These are phyloP conservation scores for Bombus sibiricus DNA, from an alignment of 1,140 invertebrate species.

Conservation along the genomic window DNA sequence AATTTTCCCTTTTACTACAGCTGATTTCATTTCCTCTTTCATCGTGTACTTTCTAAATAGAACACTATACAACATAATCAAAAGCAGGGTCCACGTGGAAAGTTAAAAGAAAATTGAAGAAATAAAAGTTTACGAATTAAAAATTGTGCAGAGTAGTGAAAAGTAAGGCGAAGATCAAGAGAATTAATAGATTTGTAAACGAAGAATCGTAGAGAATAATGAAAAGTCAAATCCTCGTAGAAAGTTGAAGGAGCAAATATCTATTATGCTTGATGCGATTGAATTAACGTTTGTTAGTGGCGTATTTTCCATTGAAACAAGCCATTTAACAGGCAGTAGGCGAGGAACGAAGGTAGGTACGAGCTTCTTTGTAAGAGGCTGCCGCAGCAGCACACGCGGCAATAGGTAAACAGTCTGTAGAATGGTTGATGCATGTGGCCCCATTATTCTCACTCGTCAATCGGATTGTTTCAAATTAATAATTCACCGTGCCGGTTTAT, in stretches of 20 bases:
- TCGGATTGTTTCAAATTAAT: conserved; percentile 43
- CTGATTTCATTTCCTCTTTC: no score
- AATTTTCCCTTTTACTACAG: not conserved
- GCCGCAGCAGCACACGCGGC: not conserved
- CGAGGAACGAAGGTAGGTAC: conserved; percentile 1
- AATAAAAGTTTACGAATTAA: no score
- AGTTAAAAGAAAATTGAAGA: not conserved
- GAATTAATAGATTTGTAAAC: not conserved
- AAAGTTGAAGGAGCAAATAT: not conserved
- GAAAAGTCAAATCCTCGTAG: not conserved
- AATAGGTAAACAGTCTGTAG: conserved; percentile 37
- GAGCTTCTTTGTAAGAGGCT: not conserved
- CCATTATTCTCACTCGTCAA: conserved; percentile 29
- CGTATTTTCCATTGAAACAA: conserved; percentile 1
- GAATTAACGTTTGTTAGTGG: conserved; percentile 3
- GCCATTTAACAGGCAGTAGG: not conserved
- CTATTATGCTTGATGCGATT: not conserved
- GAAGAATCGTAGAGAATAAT: not conserved
- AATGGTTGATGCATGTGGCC: conserved; percentile 18
- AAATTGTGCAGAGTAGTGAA: not conserved
- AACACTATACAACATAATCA: not conserved
- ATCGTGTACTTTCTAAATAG: no score
- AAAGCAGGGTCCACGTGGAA: not conserved
- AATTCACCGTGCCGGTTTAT: conserved; percentile 22
- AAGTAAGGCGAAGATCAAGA: not conserved